Base-by-base conservation (phyloP, 2,797 vertebrate genomes). In the Galagoides demidoff region DNA sequence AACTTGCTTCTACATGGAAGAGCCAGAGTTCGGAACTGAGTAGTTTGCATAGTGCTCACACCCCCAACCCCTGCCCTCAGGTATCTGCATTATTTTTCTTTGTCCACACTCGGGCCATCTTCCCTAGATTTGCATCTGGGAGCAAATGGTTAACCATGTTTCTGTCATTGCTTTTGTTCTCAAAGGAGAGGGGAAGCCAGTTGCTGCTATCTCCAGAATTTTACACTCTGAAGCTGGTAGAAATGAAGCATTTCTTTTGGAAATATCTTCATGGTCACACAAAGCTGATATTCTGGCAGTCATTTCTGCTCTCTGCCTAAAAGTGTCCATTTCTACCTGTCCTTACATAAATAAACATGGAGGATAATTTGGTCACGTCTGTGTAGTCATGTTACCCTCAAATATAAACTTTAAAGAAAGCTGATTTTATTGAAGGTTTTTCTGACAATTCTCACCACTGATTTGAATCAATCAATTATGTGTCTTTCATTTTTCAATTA, bases 361-460 rank as follows among this genome's bases (percentile, higher is more conserved):
- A 64, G 31, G 61, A 77, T 43, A 23, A 85, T 82, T 76, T 87
- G 89, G 37, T 73, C 70, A 78, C 85, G 61, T 29, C 11, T 95
- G 1, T 27, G 37, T 70, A 74, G 71, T 55, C 59, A 70, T 64
- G 19, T 78, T 59, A 86, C 81, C 13, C 37, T 88, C 7, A 73
- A 68, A 77, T 22, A 88, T 52, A 85, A 64, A 88, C 19, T 70
- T 78, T 84, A 86, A 83, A 90, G 12, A 73, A 79, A 84, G 43
- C 27, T 87, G 20, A 66, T 94, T 57, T 59, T 63, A 43, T 13
- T 68, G 23, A 84, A 86, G 12, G 19, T 77, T 90, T 86, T 84
- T 61, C 68, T 92, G 63, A 45, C 76, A 64, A n/a, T 90, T 66
- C 5, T 63, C 43, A 64, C 27, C 17, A 45, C 43, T 91, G 34